A percentile compares a stretch with the other conserved stretches of the same genome.
Evolutionary conservation across 2,888 invertebrate genomes (phyloP).

Genomic region (Blastobasis lacticolella): DNA sequence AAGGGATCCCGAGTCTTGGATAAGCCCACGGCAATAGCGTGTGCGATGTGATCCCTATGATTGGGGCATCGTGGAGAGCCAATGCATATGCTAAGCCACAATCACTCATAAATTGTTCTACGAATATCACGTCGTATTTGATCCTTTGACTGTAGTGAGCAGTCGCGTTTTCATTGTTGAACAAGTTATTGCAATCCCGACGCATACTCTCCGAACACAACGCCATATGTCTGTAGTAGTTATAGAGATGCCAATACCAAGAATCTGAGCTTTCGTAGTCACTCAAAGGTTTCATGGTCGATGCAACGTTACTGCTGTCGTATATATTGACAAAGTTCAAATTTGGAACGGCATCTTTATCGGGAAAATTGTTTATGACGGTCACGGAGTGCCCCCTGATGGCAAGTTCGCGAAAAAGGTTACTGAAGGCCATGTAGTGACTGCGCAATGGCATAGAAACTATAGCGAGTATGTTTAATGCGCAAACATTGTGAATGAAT

Average conservation of each 20-base stretch:
- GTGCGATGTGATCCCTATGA: conserved; percentile 69
- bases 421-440: conserved; percentile 77
- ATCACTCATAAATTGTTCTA: conserved; percentile 62
- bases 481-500: conserved; percentile 24
- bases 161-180: conserved; percentile 35
- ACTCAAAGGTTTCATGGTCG: conserved; percentile 9
- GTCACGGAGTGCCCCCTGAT: conserved; percentile 76
- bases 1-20: conserved; percentile 58
- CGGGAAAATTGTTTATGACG: conserved; percentile 75
- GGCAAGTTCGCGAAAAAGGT: conserved; percentile 72
- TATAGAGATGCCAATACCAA: conserved; percentile 17
- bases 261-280: conserved; percentile 20
- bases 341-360: conserved; percentile 47
- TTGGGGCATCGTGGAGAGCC: conserved; percentile 51
- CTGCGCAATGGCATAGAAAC: conserved; percentile 76
- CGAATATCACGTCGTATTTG: conserved; percentile 59
- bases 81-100: conserved; percentile 52
- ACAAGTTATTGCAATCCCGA: conserved; percentile 35
- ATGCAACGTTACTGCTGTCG: conserved; percentile 12
- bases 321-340: conserved; percentile 71
- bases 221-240: conserved; percentile 26
- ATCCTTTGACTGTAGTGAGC: conserved; percentile 25
- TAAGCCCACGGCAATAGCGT: conserved; percentile 62
- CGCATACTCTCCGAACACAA: conserved; percentile 11
- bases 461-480: conserved; percentile 64